Evolutionary conservation across 2,113 vertebrate species (phyloP).

Genomic region (Ciconia boyciana): DNA sequence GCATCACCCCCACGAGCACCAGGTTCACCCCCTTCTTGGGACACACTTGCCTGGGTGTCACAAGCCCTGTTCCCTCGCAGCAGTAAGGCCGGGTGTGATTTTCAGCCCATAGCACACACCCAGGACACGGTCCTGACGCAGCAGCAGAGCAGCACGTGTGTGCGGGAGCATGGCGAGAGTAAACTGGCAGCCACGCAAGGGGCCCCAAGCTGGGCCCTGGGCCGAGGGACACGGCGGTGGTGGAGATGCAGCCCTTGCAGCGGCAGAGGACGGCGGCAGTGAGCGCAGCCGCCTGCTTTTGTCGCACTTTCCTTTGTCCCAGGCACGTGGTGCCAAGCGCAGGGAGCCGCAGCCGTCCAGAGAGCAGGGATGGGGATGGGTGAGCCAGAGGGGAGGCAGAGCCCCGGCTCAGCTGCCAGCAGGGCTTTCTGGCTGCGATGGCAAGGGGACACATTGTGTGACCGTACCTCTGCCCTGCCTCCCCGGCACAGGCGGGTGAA

Average conservation of each 20-base stretch:
- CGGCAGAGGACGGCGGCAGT: background rate
- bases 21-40: background rate
- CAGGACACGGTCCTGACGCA: background rate
- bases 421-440: background rate
- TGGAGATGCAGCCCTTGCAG: background rate
- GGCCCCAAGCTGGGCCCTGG: background rate
- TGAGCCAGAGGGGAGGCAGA: background rate
- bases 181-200: background rate
- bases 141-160: background rate
- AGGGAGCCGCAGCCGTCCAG: background rate
- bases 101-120: background rate
- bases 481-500: background rate
- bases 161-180: background rate
- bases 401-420: background rate
- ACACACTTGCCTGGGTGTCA: background rate
- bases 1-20: background rate
- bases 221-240: rapidly evolving
- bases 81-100: background rate
- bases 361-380: background rate
- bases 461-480: background rate
- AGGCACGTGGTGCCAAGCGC: background rate
- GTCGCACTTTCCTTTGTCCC: conserved; percentile 40
- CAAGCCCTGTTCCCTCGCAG: rapidly evolving
- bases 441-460: rapidly evolving
- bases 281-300: background rate